Evolutionary conservation across 2,113 vertebrate genomes (phyloP), one percentile per base, ranked within the genome.

Genomic region (Podarcis muralis): DNA sequence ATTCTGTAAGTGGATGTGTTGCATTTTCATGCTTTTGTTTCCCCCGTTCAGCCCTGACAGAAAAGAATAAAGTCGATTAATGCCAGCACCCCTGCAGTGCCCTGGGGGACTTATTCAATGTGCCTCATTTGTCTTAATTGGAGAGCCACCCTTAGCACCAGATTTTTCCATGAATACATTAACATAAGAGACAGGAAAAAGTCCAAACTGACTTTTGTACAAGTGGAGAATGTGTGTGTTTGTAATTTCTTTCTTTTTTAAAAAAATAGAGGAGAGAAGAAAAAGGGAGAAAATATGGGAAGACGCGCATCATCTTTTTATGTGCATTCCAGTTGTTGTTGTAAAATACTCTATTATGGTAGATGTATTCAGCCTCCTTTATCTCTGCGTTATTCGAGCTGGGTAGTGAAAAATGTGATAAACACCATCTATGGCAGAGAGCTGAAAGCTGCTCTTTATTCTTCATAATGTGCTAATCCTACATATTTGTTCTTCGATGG

Each of bases 111-210:
- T 95, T 97, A 97, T 97, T 97, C 97, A 97, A 95, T 96, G 97
- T 97, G 96, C 94, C 96, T 98, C 97, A 97, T 98, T 98, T 97
- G 97, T 98, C 97, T 98, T 98, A 97, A 97, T 97, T 98, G 97
- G 97, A 97, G 96, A 97, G 96, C 94, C 94, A 94, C 95, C 97
- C 96, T 96, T 95, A 97, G 95, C 95, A 97, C 96, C 96, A 97
- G 97, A 96, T 97, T 97, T 97, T 97, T 96, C 96, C 95, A 96
- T 96, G 96, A 96, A 97, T 97, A 97, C 92, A 97, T 97, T 97
- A 97, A 92, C 95, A 97, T 96, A 96, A 94, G 93, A 96, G 95
- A 95, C 92, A 96, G 94, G 95, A 96, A 62, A 68, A 96, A 92
- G 90, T 95, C 93, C 96, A 93, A 95, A 88, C 91, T 91, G 85